Evolutionary conservation across 2,113 vertebrate species (phyloP).

Genomic region (Tragelaphus strepsiceros): DNA sequence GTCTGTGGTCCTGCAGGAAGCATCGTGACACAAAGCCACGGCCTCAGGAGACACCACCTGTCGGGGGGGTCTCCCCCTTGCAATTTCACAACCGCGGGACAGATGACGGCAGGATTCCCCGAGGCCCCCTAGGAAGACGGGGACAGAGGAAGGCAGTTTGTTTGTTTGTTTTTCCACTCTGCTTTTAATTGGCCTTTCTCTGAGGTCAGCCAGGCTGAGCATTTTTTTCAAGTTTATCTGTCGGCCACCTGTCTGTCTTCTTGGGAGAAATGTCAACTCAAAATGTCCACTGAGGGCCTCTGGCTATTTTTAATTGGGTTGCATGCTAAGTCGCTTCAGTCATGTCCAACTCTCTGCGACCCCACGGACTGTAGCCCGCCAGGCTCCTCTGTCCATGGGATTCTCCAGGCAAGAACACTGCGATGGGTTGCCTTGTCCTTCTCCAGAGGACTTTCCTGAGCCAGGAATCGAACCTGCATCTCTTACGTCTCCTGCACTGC

Average conservation of each 20-base stretch:
- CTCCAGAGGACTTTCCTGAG: not conserved
- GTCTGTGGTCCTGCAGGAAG: not conserved
- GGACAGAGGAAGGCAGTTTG: not conserved
- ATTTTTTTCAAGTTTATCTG: not conserved
- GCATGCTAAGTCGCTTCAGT: not conserved
- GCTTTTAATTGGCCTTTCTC: not conserved
- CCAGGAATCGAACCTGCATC: not conserved
- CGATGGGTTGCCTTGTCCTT: not conserved
- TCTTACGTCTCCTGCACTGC: no score
- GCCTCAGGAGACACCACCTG: rapidly evolving
- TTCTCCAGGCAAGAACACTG: not conserved
- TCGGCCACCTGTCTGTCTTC: not conserved
- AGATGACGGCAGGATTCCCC: not conserved
- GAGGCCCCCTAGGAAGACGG: not conserved
- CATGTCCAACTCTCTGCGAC: not conserved
- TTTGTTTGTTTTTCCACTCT: not conserved
- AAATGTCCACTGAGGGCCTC: not conserved
- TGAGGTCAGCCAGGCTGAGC: not conserved
- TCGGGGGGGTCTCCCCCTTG: not conserved
- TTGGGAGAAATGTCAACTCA: not conserved
- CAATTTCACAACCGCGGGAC: rapidly evolving
- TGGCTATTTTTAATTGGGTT: not conserved
- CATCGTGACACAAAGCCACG: rapidly evolving
- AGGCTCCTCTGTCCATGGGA: not conserved
- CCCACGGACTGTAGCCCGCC: not conserved